A percentile compares a stretch with the other conserved stretches of the same genome.
phyloP scores from a whole-genome alignment of 2,113 vertebrate species.

The Cryptomyrus ogoouensis region DNA sequence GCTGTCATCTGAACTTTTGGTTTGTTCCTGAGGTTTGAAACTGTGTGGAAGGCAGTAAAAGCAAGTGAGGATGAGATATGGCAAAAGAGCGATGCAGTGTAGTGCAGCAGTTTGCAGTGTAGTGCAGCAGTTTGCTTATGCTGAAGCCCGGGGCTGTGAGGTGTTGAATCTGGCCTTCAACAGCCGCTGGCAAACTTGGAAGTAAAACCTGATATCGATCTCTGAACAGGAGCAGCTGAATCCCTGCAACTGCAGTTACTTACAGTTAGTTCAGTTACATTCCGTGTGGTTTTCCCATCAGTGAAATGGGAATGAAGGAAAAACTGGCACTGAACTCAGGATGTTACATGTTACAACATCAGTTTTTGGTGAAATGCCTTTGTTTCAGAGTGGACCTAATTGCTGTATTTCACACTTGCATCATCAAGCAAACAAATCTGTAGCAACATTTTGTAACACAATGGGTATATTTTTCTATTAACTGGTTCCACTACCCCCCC shows the following conservation, averaged over 20 bases:
- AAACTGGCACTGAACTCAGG: not conserved
- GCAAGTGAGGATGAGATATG: not conserved
- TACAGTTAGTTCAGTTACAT: not conserved
- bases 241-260: not conserved
- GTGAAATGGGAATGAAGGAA: not conserved
- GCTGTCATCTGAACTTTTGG: not conserved
- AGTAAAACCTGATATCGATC: not conserved
- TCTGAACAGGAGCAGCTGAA: not conserved
- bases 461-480: not conserved
- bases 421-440: not conserved
- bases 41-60: not conserved
- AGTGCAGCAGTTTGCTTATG: not conserved
- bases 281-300: not conserved
- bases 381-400: not conserved
- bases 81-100: not conserved
- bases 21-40: not conserved
- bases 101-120: too few relatives aligned
- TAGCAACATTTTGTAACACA: not conserved
- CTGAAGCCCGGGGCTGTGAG: not conserved
- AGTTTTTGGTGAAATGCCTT: not conserved
- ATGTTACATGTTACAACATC: not conserved
- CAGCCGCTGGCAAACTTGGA: not conserved
- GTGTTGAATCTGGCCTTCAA: not conserved
- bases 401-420: not conserved
- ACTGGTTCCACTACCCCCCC: not conserved